phyloP scores from a whole-genome alignment of 2,797 vertebrate species.

The Sebastes reedi region DNA sequence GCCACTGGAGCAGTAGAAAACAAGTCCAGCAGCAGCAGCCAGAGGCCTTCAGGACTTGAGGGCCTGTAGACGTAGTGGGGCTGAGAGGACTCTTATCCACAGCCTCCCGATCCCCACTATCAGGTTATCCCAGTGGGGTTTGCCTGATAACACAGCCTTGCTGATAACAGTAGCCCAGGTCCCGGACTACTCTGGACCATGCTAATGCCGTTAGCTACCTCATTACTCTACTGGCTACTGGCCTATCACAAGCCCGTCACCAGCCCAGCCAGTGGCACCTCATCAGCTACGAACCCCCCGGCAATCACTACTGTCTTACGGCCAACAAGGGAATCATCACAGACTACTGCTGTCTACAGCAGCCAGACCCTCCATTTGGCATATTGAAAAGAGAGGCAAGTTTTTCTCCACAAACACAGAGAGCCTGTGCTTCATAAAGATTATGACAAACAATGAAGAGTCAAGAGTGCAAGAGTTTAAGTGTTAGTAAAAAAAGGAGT shows the following conservation, averaged over 20 bases:
- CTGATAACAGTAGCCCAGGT: constrained; percentile 74
- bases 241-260: constrained; percentile 68
- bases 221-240: constrained; percentile 76
- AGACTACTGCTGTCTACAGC: constrained; percentile 52
- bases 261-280: constrained; percentile 64
- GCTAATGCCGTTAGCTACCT: constrained; percentile 66
- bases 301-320: constrained; percentile 55
- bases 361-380: constrained; percentile 40
- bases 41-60: constrained; percentile 23
- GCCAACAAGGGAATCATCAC: constrained; percentile 45
- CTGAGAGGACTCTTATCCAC: constrained; percentile 71
- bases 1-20: constrained; percentile 39
- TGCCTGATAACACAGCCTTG: constrained; percentile 68
- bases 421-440: constrained; percentile 21
- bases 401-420: constrained; percentile 3
- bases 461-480: neutral
- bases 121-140: constrained; percentile 71
- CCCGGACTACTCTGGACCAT: constrained; percentile 48
- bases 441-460: constrained; percentile 12
- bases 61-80: constrained; percentile 59
- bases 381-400: constrained; percentile 11
- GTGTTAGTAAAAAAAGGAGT: neutral
- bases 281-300: constrained; percentile 48
- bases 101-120: constrained; percentile 64
- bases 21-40: constrained; percentile 42